A percentile compares a stretch with the other conserved stretches of the same genome.
Conservation (phyloP, 2,113 vertebrate species). For the Edolisoma coerulescens region DNA sequence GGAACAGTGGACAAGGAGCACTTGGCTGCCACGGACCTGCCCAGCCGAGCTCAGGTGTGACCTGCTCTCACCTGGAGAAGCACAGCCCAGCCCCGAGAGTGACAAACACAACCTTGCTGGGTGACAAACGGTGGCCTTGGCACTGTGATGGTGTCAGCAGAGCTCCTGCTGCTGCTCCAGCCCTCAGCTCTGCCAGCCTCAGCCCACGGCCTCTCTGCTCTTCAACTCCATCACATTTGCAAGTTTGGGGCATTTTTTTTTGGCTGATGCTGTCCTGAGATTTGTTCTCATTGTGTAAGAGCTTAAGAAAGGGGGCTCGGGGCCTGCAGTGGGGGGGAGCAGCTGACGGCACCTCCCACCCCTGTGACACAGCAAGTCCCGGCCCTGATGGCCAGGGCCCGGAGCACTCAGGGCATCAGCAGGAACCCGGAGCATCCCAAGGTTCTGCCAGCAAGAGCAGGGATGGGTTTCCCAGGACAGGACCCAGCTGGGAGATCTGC, state of each 20-base stretch:
- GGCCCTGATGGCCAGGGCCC: rapidly evolving
- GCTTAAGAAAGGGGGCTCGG: neutral
- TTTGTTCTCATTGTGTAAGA: neutral
- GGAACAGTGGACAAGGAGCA: neutral
- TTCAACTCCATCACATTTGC: neutral
- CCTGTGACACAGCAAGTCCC: neutral
- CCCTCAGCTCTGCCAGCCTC: neutral
- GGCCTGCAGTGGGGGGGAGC: neutral
- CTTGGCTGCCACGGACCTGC: neutral
- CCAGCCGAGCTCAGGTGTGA: neutral
- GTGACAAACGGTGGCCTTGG: neutral
- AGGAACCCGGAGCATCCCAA: neutral
- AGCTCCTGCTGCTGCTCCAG: neutral
- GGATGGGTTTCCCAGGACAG: neutral
- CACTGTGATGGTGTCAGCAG: neutral
- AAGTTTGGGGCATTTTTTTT: rapidly evolving
- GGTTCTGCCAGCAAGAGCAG: neutral
- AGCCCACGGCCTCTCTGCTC: neutral
- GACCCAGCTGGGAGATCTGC: neutral
- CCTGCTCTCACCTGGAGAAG: neutral
- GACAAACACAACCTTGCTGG: neutral
- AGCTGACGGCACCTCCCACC: neutral
- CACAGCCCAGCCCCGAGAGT: rapidly evolving
- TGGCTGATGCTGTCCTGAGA: neutral
- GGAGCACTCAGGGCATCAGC: rapidly evolving